Evolutionary conservation across 2,113 vertebrate genomes (phyloP).

Genomic region (Chionis minor): DNA sequence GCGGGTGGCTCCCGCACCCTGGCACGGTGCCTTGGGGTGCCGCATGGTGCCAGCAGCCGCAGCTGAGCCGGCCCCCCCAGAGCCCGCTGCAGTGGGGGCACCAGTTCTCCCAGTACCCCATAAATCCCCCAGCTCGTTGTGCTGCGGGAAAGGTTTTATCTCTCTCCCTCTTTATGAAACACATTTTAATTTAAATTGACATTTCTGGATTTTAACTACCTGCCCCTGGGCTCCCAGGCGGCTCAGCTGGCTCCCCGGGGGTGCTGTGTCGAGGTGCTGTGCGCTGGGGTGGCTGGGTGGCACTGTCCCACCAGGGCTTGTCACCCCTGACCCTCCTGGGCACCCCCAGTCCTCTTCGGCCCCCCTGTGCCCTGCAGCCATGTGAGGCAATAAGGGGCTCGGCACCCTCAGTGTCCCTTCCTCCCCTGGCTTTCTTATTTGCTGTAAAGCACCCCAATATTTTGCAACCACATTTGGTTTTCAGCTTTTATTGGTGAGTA

Average conservation of each 20-base stretch:
- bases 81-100: neutral
- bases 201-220: constrained; percentile 8
- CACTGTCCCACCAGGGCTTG: neutral
- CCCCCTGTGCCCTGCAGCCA: accelerated
- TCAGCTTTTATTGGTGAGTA: neutral
- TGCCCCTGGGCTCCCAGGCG: neutral
- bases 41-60: accelerated
- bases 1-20: accelerated
- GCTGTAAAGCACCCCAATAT: neutral
- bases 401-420: neutral
- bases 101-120: neutral
- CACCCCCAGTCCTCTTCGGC: neutral
- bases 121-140: neutral
- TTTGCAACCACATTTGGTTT: neutral
- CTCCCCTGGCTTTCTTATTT: neutral
- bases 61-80: neutral
- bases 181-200: constrained; percentile 32
- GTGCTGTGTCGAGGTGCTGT: neutral
- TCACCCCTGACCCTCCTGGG: neutral
- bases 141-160: neutral
- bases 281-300: neutral
- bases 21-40: neutral
- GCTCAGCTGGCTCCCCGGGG: accelerated
- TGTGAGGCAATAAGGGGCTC: accelerated
- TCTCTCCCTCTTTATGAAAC: neutral